Evolutionary conservation across 2,113 vertebrate genomes (phyloP).

Genomic region (Piaya cayana): DNA sequence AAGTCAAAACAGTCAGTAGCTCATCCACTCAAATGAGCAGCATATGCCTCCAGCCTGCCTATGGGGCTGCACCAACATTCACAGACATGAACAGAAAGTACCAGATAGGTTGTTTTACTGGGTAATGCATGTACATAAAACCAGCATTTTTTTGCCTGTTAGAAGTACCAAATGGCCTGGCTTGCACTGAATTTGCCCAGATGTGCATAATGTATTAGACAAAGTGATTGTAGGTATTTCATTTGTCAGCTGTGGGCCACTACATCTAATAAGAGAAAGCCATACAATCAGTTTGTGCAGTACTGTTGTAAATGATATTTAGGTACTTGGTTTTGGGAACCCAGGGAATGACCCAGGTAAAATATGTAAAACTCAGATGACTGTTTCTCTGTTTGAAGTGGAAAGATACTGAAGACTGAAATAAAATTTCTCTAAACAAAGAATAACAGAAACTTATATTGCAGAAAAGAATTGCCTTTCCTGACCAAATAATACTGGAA

Average conservation of each 20-base stretch:
- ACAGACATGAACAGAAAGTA: background rate
- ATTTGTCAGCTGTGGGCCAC: background rate
- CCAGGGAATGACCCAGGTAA: background rate
- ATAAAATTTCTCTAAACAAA: background rate
- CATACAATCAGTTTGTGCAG: background rate
- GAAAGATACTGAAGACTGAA: background rate
- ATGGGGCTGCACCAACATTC: background rate
- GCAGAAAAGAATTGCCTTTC: background rate
- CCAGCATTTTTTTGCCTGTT: background rate
- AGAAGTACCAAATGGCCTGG: background rate
- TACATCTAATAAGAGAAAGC: background rate
- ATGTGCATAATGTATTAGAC: background rate
- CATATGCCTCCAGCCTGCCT: background rate
- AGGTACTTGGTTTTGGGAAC: background rate
- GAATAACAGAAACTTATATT: background rate
- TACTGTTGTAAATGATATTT: background rate
- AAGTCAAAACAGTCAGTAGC: background rate
- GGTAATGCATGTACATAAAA: background rate
- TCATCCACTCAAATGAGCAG: background rate
- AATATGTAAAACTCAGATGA: background rate
- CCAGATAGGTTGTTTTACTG: background rate
- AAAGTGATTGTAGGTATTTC: background rate
- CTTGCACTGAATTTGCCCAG: background rate
- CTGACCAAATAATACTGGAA: background rate
- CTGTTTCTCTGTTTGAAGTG: background rate